phyloP scores from a whole-genome alignment of 2,113 vertebrate genomes.

The Seriola dumerili region DNA sequence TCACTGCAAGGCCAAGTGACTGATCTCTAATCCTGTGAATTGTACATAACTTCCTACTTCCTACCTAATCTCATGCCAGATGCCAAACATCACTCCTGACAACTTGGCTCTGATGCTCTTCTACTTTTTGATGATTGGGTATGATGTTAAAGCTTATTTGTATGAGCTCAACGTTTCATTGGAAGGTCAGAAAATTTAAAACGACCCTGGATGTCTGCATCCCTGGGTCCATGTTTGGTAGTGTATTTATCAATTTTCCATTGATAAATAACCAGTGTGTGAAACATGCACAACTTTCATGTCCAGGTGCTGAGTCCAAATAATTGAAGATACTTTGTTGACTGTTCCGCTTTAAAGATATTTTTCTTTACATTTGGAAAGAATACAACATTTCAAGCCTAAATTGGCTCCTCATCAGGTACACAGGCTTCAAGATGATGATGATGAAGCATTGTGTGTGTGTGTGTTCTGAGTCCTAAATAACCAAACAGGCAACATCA shows the following conservation, averaged over 20 bases:
- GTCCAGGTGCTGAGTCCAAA: neutral
- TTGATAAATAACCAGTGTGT: neutral
- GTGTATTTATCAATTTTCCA: neutral
- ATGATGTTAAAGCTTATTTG: neutral
- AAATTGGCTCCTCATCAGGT: neutral
- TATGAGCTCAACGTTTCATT: conserved; percentile 1
- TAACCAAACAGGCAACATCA: neutral
- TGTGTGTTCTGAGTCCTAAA: neutral
- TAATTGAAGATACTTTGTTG: neutral
- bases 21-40: neutral
- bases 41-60: neutral
- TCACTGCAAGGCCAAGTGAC: neutral
- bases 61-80: neutral
- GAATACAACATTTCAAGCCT: neutral
- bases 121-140: neutral
- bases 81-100: neutral
- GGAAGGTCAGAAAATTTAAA: neutral
- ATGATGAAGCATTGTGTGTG: neutral
- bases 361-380: neutral
- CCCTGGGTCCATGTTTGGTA: neutral
- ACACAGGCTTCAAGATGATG: neutral
- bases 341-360: neutral
- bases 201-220: neutral
- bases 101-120: neutral
- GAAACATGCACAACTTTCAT: neutral